Base-by-base conservation (phyloP, 2,113 vertebrate genomes). In the Muntiacus muntjak region DNA sequence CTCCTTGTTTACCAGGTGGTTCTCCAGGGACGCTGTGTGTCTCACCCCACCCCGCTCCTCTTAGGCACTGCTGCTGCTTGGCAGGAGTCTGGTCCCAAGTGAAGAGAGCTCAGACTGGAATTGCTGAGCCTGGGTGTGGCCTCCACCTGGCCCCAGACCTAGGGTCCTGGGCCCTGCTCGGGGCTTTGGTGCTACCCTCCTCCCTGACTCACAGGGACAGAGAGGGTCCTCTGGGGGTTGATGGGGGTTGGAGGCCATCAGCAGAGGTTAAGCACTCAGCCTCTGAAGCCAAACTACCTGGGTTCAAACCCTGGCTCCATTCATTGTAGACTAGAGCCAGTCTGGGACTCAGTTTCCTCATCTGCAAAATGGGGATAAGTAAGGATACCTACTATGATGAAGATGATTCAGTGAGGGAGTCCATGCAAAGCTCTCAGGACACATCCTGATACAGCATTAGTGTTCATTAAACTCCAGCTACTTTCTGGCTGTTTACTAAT, bases 1-100 rank as follows among this genome's bases (percentile, higher is more conserved):
- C n/a, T 86, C 21, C 40, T 91, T 97, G 87, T 94, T 96, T 97
- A 64, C 60, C 7, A 4, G 7, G n/a, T 7, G 2, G 4, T 12
- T 90, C 40, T 97, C 64, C 54, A 54, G 58, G n/a, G 85, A 58
- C 2, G 4, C 64, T 23, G 0, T 25, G n/a, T 67, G 30, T 86
- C 87, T 12, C 11, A 7, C 7, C 28, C 13, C 0, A 1, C 30
- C n/a, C 43, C 3, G 7, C 16, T 55, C 57, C 30, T 25, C 36
- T 13, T 30, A 45, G 28, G 57, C 13, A 6, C 23, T 4, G 13
- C 30, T 87, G 6, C 74, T 58, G 33, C 43, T 58, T 55, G 4
- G 17, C 16, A 81, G 52, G 21, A 91, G 62, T 23, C 74, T 93
- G 36, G 64, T 79, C 50, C 54, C 52, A 60, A 74, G 9, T 71